Evolutionary conservation across 2,888 invertebrate species (phyloP), one percentile per base, ranked within the genome.

Genomic region (Napeogenes inachia): DNA sequence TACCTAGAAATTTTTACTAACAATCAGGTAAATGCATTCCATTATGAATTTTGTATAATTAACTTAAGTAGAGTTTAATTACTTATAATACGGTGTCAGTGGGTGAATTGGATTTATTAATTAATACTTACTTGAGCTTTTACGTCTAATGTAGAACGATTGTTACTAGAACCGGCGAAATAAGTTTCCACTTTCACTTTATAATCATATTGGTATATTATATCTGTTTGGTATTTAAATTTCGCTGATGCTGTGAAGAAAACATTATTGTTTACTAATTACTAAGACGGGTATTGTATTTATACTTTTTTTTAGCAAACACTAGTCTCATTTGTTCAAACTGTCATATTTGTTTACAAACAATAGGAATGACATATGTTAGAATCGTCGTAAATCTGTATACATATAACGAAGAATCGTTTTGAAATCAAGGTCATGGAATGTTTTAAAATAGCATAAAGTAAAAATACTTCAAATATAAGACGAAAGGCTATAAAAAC

Each of bases 191-290:
- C 91, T 71, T 94, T 92, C 8, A 95, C 92, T 71, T 92, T 92
- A 77, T 96, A 96, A 56, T 93, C 92, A 84, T 96, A 96, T 73
- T 92, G 91, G 78, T 95, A 95, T 60, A 91, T 88, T 12, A 90
- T 79, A 57, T 91, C 92, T 60, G 92, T 80, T 38, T 86, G 78
- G 78, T 94, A 94, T 72, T 91, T 92, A 79, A 94, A 94, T 77
- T 94, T 94, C 58, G 85, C 87, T 3, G 89, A 85, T 56, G 81
- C 92, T 91, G 42, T 42, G 42, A 10, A 10, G 10, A 42, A 42
- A 42, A 42, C 10, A 42, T 10, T 42, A 10, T 10, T 10, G 1
- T 10, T 42, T 42, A 38, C 4, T 38, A 42, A 42, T 42, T 42
- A 10, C 42, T 42, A 42, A 10, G 42, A 6, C 8, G 0, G 4